These are phyloP conservation scores for Stratiolaelaps scimitus DNA, from an alignment of 1,140 invertebrate species.

Conservation along the genomic window DNA sequence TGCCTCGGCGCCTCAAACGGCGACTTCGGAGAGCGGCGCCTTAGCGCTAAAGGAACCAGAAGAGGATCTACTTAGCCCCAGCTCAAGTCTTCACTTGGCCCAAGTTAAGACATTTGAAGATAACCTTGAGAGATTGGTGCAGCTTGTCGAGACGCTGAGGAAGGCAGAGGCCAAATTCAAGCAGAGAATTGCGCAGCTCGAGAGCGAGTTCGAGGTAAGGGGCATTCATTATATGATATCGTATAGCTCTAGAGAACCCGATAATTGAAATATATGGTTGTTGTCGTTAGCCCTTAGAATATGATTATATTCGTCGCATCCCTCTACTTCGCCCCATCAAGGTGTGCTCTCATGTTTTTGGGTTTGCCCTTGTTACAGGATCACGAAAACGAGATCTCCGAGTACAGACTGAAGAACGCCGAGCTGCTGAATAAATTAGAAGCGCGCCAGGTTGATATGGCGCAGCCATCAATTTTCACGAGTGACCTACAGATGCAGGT, in stretches of 20 bases:
- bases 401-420: slow-evolving; percentile 6
- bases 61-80: slow-evolving; percentile 23
- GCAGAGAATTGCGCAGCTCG: neutral
- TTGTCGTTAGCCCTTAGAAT: no score
- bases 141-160: neutral
- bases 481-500: slow-evolving; percentile 25
- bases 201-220: neutral
- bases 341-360: no score
- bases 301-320: no score
- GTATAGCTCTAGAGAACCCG: no score
- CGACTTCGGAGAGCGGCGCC: neutral
- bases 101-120: slow-evolving; percentile 5
- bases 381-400: slow-evolving; percentile 15
- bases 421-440: slow-evolving; percentile 20
- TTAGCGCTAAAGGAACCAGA: slow-evolving; percentile 17
- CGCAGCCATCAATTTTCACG: slow-evolving; percentile 16
- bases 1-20: neutral
- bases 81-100: slow-evolving; percentile 9
- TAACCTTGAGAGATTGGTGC: slow-evolving; percentile 8
- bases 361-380: neutral
- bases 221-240: no score
- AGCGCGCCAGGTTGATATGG: slow-evolving; percentile 23
- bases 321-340: no score
- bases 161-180: neutral
- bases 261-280: no score